Evolutionary conservation across 2,888 invertebrate species (phyloP).

Genomic region (Podabrus alpinus): DNA sequence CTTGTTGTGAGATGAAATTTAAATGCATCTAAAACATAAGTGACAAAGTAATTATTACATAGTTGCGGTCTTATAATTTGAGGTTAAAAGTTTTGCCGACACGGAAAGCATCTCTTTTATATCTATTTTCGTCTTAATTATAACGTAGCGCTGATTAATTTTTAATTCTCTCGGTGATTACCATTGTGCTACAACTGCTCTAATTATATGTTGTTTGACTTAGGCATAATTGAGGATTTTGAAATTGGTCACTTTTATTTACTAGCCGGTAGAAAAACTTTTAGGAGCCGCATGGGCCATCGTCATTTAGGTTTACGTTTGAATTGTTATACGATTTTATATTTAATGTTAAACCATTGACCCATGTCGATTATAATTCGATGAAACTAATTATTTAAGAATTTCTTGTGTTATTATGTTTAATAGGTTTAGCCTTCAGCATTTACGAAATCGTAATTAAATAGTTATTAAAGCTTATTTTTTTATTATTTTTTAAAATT

Average conservation of each 20-base stretch:
- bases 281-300: not conserved
- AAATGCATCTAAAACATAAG: constrained; percentile 21
- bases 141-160: constrained; percentile 50
- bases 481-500: not conserved
- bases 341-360: constrained; percentile 3
- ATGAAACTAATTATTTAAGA: constrained; percentile 4
- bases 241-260: constrained; percentile 38
- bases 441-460: constrained; percentile 4
- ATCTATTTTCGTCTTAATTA: constrained; percentile 42
- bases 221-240: constrained; percentile 35
- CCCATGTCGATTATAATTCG: constrained; percentile 4
- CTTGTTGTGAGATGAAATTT: not conserved
- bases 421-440: constrained; percentile 1
- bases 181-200: constrained; percentile 50
- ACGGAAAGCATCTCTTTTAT: constrained; percentile 37
- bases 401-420: constrained; percentile 2
- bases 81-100: constrained; percentile 34
- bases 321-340: constrained; percentile 2
- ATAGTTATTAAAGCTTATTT: constrained; percentile 4
- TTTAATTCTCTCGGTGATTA: constrained; percentile 50
- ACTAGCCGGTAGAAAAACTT: constrained; percentile 21
- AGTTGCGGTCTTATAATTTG: constrained; percentile 42
- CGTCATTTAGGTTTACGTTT: not conserved
- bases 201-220: constrained; percentile 46
- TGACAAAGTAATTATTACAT: constrained; percentile 44